Conservation (phyloP, 2,797 vertebrate species). For the Tachyglossus aculeatus region DNA sequence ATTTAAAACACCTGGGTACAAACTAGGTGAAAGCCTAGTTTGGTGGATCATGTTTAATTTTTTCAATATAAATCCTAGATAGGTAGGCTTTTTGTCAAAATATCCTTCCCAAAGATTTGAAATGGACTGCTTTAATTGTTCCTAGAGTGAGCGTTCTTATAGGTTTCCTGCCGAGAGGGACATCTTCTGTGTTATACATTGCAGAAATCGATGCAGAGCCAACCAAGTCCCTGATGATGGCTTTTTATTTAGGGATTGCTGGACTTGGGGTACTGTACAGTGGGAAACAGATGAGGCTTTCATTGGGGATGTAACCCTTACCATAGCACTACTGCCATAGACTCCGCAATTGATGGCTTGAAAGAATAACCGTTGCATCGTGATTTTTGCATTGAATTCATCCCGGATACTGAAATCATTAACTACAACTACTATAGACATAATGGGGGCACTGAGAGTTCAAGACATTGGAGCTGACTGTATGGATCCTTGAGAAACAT, state of each 20-base stretch:
- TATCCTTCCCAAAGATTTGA: no score
- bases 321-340: neutral
- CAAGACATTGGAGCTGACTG: conserved; percentile 19
- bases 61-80: no score
- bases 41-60: no score
- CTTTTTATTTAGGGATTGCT: conserved; percentile 18
- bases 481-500: conserved; percentile 31
- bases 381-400: conserved; percentile 42
- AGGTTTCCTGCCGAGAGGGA: no score
- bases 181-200: no score
- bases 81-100: no score
- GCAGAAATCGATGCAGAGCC: neutral
- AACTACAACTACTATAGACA: conserved; percentile 24
- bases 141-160: no score
- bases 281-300: conserved; percentile 33
- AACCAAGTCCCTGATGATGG: neutral
- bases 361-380: no score
- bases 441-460: conserved; percentile 50
- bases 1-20: neutral
- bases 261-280: conserved; percentile 45
- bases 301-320: neutral
- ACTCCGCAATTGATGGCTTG: conserved; percentile 26
- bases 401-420: conserved; percentile 42
- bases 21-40: no score
- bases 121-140: conserved; percentile 19